Evolutionary conservation across 2,113 vertebrate genomes (phyloP).

Genomic region (Orycteropus afer): DNA sequence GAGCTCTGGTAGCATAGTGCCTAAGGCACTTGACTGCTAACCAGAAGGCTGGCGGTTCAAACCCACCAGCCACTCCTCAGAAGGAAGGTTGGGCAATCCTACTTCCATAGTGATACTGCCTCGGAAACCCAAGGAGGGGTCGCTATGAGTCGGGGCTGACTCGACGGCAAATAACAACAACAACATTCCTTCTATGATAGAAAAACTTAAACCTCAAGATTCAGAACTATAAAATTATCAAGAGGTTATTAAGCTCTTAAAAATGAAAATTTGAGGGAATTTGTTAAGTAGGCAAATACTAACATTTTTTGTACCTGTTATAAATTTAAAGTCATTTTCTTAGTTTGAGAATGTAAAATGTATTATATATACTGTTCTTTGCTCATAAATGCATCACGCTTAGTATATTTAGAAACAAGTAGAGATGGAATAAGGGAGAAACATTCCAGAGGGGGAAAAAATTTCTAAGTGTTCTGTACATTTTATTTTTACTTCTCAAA

Average conservation of each 20-base stretch:
- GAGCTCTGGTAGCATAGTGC: too few relatives aligned
- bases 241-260: conserved; percentile 17
- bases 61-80: too few relatives aligned
- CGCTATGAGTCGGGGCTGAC: too few relatives aligned
- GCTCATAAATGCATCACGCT: background rate
- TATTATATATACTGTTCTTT: background rate
- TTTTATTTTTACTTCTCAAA: conserved; percentile 44
- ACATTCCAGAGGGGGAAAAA: background rate
- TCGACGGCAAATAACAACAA: too few relatives aligned
- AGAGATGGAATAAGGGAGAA: conserved; percentile 16
- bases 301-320: background rate
- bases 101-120: too few relatives aligned
- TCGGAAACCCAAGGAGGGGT: too few relatives aligned
- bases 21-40: too few relatives aligned
- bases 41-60: too few relatives aligned
- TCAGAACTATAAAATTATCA: conserved; percentile 1
- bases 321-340: background rate
- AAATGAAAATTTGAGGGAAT: conserved; percentile 20
- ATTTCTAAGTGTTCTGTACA: background rate
- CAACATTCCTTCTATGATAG: conserved; percentile 57
- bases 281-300: background rate
- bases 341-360: background rate
- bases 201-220: conserved; percentile 63
- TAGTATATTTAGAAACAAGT: background rate
- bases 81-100: too few relatives aligned